A percentile compares a stretch with the other conserved stretches of the same genome.
Conservation (phyloP, 2,113 vertebrate species). For the Callipepla squamata region DNA sequence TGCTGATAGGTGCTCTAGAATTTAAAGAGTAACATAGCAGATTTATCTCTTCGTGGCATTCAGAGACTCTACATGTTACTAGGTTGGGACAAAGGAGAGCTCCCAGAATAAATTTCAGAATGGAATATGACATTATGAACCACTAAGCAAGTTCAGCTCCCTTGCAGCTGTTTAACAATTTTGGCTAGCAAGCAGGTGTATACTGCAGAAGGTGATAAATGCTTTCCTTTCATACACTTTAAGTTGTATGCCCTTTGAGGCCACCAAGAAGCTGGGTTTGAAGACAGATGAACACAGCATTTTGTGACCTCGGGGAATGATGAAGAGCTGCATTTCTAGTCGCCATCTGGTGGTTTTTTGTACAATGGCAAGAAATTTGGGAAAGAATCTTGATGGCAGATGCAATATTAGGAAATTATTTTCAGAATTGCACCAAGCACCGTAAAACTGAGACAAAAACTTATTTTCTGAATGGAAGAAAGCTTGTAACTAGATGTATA, state of each 20-base stretch:
- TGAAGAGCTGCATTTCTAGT: slow-evolving; percentile 28
- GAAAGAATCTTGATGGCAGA: neutral
- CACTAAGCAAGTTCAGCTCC: neutral
- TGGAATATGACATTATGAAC: neutral
- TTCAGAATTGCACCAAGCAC: neutral
- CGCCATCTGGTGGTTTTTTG: slow-evolving; percentile 59
- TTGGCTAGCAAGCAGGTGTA: slow-evolving; percentile 22
- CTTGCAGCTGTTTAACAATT: slow-evolving; percentile 23
- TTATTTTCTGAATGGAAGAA: neutral
- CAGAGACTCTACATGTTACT: neutral
- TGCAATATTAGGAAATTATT: neutral
- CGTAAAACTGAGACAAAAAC: neutral
- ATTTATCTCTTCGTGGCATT: neutral
- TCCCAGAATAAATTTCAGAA: slow-evolving; percentile 17
- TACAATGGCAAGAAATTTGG: neutral
- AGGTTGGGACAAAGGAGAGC: neutral
- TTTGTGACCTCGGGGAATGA: neutral
- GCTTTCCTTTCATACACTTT: slow-evolving; percentile 9
- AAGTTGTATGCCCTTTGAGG: slow-evolving; percentile 42
- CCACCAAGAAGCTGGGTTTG: slow-evolving; percentile 1
- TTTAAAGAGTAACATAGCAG: neutral
- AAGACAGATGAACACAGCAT: slow-evolving; percentile 12
- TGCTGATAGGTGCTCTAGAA: neutral
- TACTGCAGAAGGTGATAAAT: slow-evolving; percentile 48
- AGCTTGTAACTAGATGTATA: neutral